Conservation (phyloP, 35 echinoderm and acorn worm genomes). For the Diadema setosum region DNA sequence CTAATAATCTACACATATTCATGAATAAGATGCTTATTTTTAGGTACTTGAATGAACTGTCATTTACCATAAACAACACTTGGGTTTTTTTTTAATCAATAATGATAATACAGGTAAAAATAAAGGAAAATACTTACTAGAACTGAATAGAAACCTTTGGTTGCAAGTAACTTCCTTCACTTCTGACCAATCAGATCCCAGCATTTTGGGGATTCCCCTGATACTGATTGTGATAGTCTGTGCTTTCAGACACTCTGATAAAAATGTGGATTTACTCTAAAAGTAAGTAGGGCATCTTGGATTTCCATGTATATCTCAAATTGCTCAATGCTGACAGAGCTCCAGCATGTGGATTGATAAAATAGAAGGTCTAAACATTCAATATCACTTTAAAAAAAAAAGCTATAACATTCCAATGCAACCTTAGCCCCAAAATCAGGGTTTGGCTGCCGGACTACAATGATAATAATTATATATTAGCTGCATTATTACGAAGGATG, state of each 20-base stretch:
- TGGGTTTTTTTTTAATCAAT: neutral
- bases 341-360: too few species aligned
- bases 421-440: too few species aligned
- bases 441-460: too few species aligned
- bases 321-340: too few species aligned
- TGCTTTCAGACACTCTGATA: neutral
- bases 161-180: neutral
- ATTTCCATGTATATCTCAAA: too few species aligned
- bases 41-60: neutral
- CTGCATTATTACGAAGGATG: too few species aligned
- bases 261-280: neutral
- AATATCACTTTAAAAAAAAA: too few species aligned
- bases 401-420: too few species aligned
- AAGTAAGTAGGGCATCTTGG: too few species aligned
- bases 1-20: neutral
- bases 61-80: neutral
- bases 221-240: neutral
- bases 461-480: too few species aligned
- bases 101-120: neutral
- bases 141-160: neutral
- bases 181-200: neutral
- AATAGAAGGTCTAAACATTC: too few species aligned
- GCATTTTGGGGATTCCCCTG: neutral
- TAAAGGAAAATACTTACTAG: neutral
- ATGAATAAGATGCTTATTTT: neutral